Base-by-base conservation (phyloP, 1,140 invertebrate species). In the Bombus breviceps region DNA sequence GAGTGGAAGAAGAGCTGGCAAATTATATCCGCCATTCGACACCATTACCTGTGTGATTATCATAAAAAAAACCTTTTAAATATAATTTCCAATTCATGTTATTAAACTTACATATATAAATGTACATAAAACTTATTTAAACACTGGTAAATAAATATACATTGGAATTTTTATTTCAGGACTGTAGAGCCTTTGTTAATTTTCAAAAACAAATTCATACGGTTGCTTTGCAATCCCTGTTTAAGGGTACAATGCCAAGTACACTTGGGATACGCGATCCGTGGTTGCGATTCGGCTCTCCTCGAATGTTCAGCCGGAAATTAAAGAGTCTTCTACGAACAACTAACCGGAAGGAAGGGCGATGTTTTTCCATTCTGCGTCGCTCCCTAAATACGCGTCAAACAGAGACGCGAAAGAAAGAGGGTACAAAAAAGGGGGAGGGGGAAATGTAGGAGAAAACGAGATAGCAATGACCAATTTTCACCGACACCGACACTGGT, bases 391-490 rank as follows among this genome's bases (percentile, higher is more conserved):
- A 83, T 77, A 41, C 74, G 74, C 74, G 47, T 43, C 82, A 66
- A 66, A 59, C 74, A 68, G 13, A 6, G 62, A 18, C 18, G 64
- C 22, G 8, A 8, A 39, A 32, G 4, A 9, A 22, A n/a, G 28
- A 3, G 71, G 25, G 41, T 47, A 18, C 39, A 28, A 34, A 39
- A 32, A 34, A n/a, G 22, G 12, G 47, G 6, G 15, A 9, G 4
- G 6, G 22, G 6, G 66, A 71, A 28, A 4, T 3, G 12, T 25
- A 3, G 10, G n/a, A 47, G 32, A n/a, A 64, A 47, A 47, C 39
- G 13, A 78, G 75, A 79, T 79, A 79, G 83, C 66, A 37, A 71
- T 79, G 75, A 72, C n/a, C 76, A 84, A 79, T 84, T 84, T 84
- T 79, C 53, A 76, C 53, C 64, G 71, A 76, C 78, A 80, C 66